Percentiles rank a stretch among this genome's conserved stretches.
These are phyloP conservation scores for Scalopus aquaticus DNA, from an alignment of 2,113 vertebrate species.

Conservation along the genomic window DNA sequence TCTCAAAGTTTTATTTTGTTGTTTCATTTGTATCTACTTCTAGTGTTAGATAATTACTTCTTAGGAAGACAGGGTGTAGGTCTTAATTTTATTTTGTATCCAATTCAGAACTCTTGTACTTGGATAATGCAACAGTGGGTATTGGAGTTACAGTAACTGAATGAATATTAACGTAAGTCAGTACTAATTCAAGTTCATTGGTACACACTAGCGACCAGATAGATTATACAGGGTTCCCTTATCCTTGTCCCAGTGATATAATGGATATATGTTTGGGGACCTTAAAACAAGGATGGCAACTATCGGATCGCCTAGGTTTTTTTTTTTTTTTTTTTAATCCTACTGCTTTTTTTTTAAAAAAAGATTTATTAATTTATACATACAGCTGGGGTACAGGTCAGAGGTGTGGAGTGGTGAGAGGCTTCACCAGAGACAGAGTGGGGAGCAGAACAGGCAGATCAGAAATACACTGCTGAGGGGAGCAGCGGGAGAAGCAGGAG, in stretches of 20 bases:
- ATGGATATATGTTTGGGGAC: constrained; percentile 1
- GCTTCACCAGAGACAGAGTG: too few relatives aligned
- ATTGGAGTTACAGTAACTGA: constrained; percentile 22
- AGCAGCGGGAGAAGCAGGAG: too few relatives aligned
- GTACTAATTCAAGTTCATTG: background rate
- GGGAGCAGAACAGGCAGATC: too few relatives aligned
- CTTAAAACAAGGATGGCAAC: background rate
- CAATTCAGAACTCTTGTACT: background rate
- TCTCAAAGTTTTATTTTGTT: constrained; percentile 25
- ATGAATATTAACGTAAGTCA: background rate
- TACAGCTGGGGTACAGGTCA: too few relatives aligned
- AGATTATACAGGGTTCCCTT: background rate
- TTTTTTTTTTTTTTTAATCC: too few relatives aligned
- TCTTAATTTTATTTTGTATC: constrained; percentile 59
- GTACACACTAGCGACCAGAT: background rate
- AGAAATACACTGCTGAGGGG: too few relatives aligned
- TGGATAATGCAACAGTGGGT: background rate
- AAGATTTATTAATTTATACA: too few relatives aligned
- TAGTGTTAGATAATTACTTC: constrained; percentile 27
- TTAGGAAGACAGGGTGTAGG: background rate
- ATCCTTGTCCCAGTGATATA: background rate
- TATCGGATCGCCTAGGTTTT: background rate
- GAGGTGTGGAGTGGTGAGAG: too few relatives aligned
- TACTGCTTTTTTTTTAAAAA: too few relatives aligned
- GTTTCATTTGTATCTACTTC: constrained; percentile 47